Evolutionary conservation across 2,113 vertebrate species (phyloP).

Genomic region (Okapia johnstoni): DNA sequence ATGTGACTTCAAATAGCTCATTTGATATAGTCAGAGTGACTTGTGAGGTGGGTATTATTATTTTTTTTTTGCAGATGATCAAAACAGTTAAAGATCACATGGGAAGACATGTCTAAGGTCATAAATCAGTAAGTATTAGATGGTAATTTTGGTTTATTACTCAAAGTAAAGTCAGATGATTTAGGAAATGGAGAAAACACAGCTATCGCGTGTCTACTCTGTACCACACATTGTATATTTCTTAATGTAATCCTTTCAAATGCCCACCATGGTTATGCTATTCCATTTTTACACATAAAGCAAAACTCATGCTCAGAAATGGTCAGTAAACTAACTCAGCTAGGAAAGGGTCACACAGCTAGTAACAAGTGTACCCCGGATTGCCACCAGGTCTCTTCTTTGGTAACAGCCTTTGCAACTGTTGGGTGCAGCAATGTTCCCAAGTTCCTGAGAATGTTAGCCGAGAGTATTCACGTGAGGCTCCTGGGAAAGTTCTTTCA

Average conservation of each 20-base stretch:
- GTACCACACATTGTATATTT: background rate
- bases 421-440: background rate
- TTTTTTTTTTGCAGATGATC: slow-evolving; percentile 36
- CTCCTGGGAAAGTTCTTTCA: background rate
- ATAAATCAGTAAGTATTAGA: background rate
- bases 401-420: background rate
- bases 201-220: background rate
- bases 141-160: background rate
- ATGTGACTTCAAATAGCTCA: background rate
- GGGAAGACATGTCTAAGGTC: background rate
- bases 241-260: background rate
- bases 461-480: background rate
- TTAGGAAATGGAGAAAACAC: slow-evolving; percentile 15
- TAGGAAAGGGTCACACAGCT: background rate
- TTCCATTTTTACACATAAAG: background rate
- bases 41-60: background rate
- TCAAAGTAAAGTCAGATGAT: slow-evolving; percentile 17
- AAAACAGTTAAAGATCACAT: background rate
- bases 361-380: background rate
- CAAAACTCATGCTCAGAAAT: background rate
- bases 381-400: background rate
- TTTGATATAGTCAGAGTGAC: background rate
- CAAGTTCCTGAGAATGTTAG: background rate
- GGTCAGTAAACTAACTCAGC: background rate
- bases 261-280: background rate